phyloP scores from a whole-genome alignment of 2,888 invertebrate genomes.

The Orchesellides sinensis region DNA sequence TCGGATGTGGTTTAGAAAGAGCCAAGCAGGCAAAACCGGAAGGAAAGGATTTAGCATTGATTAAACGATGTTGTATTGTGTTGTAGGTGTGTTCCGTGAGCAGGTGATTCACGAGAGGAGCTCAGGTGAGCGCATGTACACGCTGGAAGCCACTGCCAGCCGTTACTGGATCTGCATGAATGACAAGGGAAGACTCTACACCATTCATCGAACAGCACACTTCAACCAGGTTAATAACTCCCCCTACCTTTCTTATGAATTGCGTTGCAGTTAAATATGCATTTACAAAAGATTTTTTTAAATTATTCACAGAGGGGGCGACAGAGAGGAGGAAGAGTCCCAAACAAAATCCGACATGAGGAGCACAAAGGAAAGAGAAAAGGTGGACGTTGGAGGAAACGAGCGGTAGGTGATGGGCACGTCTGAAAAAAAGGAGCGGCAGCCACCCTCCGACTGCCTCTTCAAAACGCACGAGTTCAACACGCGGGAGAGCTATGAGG shows the following conservation, averaged over 20 bases:
- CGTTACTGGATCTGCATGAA: constrained; percentile 38
- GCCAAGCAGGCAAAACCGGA: background rate
- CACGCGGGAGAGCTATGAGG: constrained; percentile 42
- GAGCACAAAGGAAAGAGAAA: background rate
- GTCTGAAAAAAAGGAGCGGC: background rate
- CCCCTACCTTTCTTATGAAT: background rate
- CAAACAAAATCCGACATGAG: constrained; percentile 12
- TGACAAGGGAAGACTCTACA: constrained; percentile 32
- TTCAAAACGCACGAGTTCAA: constrained; percentile 38
- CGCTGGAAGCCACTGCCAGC: constrained; percentile 44
- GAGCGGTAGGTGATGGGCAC: background rate
- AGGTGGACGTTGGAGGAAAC: background rate
- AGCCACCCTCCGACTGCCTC: constrained; percentile 25
- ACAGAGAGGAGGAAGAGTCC: background rate
- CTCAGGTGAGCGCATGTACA: constrained; percentile 25
- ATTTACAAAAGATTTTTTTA: background rate
- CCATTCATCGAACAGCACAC: background rate
- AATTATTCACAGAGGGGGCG: background rate
- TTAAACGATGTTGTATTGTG: background rate
- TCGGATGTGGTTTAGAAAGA: background rate
- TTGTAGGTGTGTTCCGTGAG: constrained; percentile 43
- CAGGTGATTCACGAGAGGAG: background rate
- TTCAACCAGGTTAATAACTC: background rate
- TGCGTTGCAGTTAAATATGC: background rate
- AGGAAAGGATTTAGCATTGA: background rate